These are phyloP conservation scores for Pseudomugil tenellus DNA, from an alignment of 2,797 vertebrate species.

Conservation along the genomic window DNA sequence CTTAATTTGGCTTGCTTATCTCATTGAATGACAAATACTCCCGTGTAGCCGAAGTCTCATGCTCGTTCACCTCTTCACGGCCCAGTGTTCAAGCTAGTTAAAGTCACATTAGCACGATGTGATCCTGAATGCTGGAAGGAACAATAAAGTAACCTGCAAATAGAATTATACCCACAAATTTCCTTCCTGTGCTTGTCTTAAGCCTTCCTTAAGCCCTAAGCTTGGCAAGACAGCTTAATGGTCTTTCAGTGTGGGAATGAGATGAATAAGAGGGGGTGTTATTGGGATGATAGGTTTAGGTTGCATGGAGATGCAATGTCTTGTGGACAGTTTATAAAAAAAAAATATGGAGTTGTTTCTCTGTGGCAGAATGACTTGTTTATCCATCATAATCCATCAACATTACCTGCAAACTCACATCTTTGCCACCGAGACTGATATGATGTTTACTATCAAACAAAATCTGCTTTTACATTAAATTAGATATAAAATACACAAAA, in stretches of 20 bases:
- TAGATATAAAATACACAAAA: too few species aligned
- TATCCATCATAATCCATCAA: too few species aligned
- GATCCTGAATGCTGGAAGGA: conserved; percentile 76
- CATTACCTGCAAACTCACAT: too few species aligned
- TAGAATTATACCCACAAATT: conserved; percentile 73
- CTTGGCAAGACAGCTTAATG: conserved; percentile 63
- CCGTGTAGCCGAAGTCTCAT: conserved; percentile 44
- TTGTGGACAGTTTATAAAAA: conserved; percentile 45
- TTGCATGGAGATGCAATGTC: conserved; percentile 30
- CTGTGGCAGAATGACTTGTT: too few species aligned
- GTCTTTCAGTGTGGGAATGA: conserved; percentile 40
- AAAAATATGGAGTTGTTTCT: conserved; percentile 14
- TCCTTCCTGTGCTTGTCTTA: conserved; percentile 61
- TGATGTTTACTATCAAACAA: conserved; percentile 33
- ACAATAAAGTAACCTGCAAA: conserved; percentile 83
- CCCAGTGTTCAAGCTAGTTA: conserved; percentile 61
- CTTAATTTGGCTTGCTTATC: conserved; percentile 62
- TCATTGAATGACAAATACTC: conserved; percentile 75
- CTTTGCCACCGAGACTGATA: too few species aligned
- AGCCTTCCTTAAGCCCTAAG: conserved; percentile 52
- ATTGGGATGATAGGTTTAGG: conserved; percentile 22
- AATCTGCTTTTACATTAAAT: conserved; percentile 1
- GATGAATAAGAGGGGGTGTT: conserved; percentile 28
- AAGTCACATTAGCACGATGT: conserved; percentile 78
- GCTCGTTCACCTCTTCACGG: conserved; percentile 66